A percentile compares a stretch with the other conserved stretches of the same genome.
Conservation (phyloP, 2,113 vertebrate genomes). For the Macrotus californicus region DNA sequence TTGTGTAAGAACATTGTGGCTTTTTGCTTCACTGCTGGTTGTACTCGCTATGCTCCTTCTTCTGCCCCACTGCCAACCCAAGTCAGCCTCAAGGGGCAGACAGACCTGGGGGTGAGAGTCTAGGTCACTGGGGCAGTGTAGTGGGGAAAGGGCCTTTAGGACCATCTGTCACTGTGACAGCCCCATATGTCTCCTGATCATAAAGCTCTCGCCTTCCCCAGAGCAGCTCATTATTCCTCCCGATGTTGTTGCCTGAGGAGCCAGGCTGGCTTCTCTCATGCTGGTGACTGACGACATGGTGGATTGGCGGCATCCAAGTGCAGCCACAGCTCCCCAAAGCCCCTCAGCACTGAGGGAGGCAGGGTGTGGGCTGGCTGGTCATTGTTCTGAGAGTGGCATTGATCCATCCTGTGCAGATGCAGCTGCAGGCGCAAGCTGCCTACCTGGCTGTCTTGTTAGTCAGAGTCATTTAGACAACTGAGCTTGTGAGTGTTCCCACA, state of each 20-base stretch:
- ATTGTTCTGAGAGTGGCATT: background rate
- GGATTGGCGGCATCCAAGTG: background rate
- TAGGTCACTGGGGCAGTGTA: background rate
- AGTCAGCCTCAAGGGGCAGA: background rate
- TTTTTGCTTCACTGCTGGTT: background rate
- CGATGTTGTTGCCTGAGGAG: slow-evolving; percentile 21
- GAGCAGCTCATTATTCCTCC: slow-evolving; percentile 46
- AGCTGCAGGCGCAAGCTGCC: background rate
- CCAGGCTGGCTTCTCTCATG: background rate
- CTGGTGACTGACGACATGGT: background rate
- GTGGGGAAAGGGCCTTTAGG: background rate
- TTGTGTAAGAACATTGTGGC: background rate
- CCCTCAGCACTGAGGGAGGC: background rate
- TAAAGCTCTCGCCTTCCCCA: background rate
- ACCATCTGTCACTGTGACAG: slow-evolving; percentile 43
- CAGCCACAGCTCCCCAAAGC: background rate
- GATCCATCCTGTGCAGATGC: background rate
- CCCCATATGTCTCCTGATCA: slow-evolving; percentile 46
- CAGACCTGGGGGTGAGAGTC: background rate
- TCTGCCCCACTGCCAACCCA: background rate
- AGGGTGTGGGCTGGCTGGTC: background rate
- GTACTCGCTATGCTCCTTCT: background rate
- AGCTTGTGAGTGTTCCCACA: background rate
- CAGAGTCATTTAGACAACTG: background rate
- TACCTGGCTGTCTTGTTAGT: background rate